Evolutionary conservation across 2,113 vertebrate genomes (phyloP).

Genomic region (Pimephales promelas): DNA sequence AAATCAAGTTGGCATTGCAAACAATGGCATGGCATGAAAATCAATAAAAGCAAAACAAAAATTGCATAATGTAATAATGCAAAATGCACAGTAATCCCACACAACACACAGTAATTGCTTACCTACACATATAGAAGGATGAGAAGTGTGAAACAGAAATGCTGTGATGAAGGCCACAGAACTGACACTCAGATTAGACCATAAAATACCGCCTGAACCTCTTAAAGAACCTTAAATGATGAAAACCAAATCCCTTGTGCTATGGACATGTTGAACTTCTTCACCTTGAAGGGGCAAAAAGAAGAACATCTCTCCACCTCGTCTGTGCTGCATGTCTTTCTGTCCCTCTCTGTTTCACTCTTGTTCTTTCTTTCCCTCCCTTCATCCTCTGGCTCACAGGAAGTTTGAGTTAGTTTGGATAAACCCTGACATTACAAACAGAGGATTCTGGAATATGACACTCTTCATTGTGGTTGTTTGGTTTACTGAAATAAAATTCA

Average conservation of each 20-base stretch:
- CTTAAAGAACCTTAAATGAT: slow-evolving; percentile 17
- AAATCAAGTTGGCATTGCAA: background rate
- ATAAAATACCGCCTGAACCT: background rate
- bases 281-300: background rate
- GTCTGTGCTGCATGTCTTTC: background rate
- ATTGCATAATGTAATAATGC: too few relatives aligned
- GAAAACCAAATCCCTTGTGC: background rate
- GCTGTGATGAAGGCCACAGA: background rate
- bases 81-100: background rate
- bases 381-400: slow-evolving; percentile 26
- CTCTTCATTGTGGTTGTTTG: background rate
- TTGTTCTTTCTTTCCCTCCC: slow-evolving; percentile 15
- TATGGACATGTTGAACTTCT: slow-evolving; percentile 17
- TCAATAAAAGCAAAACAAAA: background rate
- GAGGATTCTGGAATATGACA: background rate
- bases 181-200: background rate
- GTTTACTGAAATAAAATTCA: background rate
- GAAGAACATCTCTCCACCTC: background rate
- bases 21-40: background rate
- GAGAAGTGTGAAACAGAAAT: background rate
- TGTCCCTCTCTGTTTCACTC: background rate
- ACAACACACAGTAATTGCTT: background rate
- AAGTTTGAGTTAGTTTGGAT: slow-evolving; percentile 22
- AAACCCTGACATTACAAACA: slow-evolving; percentile 26
- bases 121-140: slow-evolving; percentile 38